phyloP scores from a whole-genome alignment of 1,140 invertebrate species.

The Zaprionus davidi region DNA sequence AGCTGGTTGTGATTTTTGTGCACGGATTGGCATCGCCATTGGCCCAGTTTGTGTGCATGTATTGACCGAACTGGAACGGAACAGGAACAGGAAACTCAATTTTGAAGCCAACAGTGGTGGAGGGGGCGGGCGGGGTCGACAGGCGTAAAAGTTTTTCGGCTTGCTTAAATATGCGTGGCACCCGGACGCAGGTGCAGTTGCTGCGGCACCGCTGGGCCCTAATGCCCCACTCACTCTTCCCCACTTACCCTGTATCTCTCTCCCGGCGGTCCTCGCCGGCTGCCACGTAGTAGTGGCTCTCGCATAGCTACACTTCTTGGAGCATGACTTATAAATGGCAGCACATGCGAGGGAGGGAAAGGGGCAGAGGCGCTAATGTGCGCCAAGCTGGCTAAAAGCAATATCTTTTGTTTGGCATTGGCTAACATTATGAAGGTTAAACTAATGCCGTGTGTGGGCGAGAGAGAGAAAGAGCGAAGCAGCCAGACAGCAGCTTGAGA shows the following conservation, averaged over 20 bases:
- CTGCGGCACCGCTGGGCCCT: slow-evolving; percentile 31
- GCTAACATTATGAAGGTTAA: slow-evolving; percentile 38
- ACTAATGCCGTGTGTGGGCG: slow-evolving; percentile 11
- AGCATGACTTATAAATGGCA: slow-evolving; percentile 52
- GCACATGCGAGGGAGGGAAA: slow-evolving; percentile 21
- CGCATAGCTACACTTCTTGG: slow-evolving; percentile 6
- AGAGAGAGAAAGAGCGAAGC: background rate
- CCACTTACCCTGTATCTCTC: too few relatives aligned
- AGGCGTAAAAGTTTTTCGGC: slow-evolving; percentile 59
- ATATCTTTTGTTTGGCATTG: slow-evolving; percentile 43
- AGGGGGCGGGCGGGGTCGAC: slow-evolving; percentile 7
- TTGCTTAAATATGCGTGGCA: slow-evolving; percentile 67
- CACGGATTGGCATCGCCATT: slow-evolving; percentile 34
- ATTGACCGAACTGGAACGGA: slow-evolving; percentile 49
- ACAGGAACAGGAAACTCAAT: slow-evolving; percentile 38
- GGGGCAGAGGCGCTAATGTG: slow-evolving; percentile 29
- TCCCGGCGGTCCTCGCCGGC: background rate
- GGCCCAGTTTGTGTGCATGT: slow-evolving; percentile 31
- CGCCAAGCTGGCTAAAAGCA: slow-evolving; percentile 31
- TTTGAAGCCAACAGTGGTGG: slow-evolving; percentile 29
- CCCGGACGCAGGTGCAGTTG: slow-evolving; percentile 68
- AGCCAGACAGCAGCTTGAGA: background rate
- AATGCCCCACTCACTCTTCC: slow-evolving; percentile 1
- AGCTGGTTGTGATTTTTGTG: slow-evolving; percentile 61
- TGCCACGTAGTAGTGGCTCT: slow-evolving; percentile 13